These are phyloP conservation scores for Salticus scenicus DNA, from an alignment of 2,888 invertebrate species.

Conservation along the genomic window DNA sequence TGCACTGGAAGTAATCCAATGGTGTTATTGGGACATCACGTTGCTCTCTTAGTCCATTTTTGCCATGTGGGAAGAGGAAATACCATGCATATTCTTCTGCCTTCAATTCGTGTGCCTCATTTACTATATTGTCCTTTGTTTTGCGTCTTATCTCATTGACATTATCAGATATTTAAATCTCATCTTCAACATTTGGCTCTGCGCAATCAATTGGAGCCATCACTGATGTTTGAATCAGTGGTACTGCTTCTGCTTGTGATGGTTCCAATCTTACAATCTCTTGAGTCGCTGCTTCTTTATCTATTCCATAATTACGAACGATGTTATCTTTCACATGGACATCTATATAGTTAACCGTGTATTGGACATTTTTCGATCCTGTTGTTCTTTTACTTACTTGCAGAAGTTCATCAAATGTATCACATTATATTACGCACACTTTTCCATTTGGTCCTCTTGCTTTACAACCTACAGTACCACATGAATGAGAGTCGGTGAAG, in stretches of 20 bases:
- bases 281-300: conserved; percentile 19
- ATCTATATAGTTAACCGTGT: conserved; percentile 41
- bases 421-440: conserved; percentile 57
- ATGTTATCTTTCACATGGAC: conserved; percentile 27
- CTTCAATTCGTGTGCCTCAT: conserved; percentile 31
- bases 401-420: conserved; percentile 44
- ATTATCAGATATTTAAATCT: conserved; percentile 31
- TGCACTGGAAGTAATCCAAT: conserved; percentile 52
- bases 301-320: conserved; percentile 40
- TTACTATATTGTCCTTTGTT: conserved; percentile 57
- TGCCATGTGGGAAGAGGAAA: conserved; percentile 46
- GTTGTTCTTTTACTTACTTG: conserved; percentile 18
- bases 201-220: conserved; percentile 23
- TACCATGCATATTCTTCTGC: conserved; percentile 36
- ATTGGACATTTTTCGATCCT: conserved; percentile 34
- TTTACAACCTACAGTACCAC: conserved; percentile 23
- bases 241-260: conserved; percentile 22
- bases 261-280: conserved; percentile 26
- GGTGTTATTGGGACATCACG: conserved; percentile 28
- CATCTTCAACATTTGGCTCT: conserved; percentile 41
- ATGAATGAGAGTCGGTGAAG: conserved; percentile 52
- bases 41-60: conserved; percentile 43
- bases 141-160: conserved; percentile 36
- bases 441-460: conserved; percentile 32
- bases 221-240: conserved; percentile 42